Evolutionary conservation across 2,888 invertebrate species (phyloP), one percentile per base, ranked within the genome.

Genomic region (Peribatodes rhomboidaria): DNA sequence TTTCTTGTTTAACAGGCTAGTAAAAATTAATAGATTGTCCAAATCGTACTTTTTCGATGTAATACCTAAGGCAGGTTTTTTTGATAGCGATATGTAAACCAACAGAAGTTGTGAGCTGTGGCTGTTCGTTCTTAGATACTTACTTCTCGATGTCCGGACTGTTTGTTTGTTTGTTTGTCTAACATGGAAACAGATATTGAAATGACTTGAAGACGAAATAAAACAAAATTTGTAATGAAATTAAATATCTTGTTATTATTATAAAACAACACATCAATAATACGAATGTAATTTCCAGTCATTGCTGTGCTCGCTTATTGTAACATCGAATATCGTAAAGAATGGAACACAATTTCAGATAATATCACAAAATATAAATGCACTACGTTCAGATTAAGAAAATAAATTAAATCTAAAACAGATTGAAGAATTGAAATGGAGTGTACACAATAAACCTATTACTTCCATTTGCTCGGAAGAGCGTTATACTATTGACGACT

Each of bases 201-300:
- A 53, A 44, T 14, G 22, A 20, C 44, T 31, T 41, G 6, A n/a
- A 46, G 55, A 56, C 47, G 54, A 80, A 92, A 92, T 90, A 85
- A 92, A 92, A 92, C 87, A 81, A 81, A 41, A 67, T 71, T 75
- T 79, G 68, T 89, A 86, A 87, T 87, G 82, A 89, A 91, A 91
- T 90, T 87, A 89, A 90, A 91, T 86, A 88, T 85, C 88, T 89
- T 87, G 87, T 92, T 91, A 88, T 91, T 90, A 88, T 89, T 89
- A 87, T 84, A 89, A 90, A 92, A 90, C 89, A 91, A 90, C 89
- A 91, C 89, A 86, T 87, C 76, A 83, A 82, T 84, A 80, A 85
- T 81, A 82, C 80, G 76, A 80, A 88, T 91, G 90, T 92, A 92
- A 92, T 92, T 92, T 89, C 92, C 85, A 92, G 92, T 91, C 92